These are phyloP conservation scores for Theodoxus fluviatilis DNA, from an alignment of 2,888 invertebrate genomes.

Conservation along the genomic window DNA sequence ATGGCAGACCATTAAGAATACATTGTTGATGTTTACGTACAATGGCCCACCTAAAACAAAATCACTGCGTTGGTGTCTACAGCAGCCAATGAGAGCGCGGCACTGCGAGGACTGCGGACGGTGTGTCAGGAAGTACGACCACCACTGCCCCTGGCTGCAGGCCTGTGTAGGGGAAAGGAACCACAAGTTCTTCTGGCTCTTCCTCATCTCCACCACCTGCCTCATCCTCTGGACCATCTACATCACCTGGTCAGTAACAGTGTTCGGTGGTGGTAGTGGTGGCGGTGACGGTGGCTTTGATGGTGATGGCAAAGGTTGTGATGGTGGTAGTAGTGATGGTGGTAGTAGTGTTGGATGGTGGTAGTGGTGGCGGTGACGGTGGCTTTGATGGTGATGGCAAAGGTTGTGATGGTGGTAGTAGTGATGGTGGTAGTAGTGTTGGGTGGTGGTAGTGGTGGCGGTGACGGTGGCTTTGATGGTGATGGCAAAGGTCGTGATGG, in stretches of 20 bases:
- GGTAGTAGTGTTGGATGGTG: too few relatives aligned
- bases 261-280: background rate
- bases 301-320: too few relatives aligned
- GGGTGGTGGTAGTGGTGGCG: too few relatives aligned
- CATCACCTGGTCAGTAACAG: conserved; percentile 49
- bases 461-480: too few relatives aligned
- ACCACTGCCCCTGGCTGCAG: conserved; percentile 66
- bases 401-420: too few relatives aligned
- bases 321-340: too few relatives aligned
- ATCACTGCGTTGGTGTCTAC: conserved; percentile 24
- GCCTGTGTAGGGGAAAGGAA: conserved; percentile 65
- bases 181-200: conserved; percentile 63
- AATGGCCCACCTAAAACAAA: background rate
- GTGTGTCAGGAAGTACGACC: conserved; percentile 64
- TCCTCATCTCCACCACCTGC: conserved; percentile 51
- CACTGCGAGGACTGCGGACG: conserved; percentile 65
- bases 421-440: too few relatives aligned
- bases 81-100: conserved; percentile 64
- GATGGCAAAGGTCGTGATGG: too few relatives aligned
- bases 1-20: background rate
- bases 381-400: too few relatives aligned
- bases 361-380: too few relatives aligned
- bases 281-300: background rate
- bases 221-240: conserved; percentile 58
- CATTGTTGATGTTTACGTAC: background rate